Percentiles rank a stretch among this genome's conserved stretches.
Evolutionary conservation across 1,140 invertebrate genomes (phyloP).

Genomic region (Papilio polyxenes): DNA sequence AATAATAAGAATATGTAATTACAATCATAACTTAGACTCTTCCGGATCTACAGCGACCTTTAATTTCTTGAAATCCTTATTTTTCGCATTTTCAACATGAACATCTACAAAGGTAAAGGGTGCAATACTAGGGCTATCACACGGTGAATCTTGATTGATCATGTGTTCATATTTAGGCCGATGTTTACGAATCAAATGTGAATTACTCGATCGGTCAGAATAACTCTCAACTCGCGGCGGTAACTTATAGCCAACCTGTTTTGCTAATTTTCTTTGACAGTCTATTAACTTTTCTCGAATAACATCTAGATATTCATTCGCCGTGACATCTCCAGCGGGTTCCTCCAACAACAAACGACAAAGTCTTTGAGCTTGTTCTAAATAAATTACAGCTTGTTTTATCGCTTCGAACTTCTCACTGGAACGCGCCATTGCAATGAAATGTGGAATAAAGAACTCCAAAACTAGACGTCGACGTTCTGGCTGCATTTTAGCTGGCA

Average conservation of each 20-base stretch:
- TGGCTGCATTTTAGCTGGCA: slow-evolving; percentile 76
- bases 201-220: slow-evolving; percentile 48
- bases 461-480: slow-evolving; percentile 82
- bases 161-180: slow-evolving; percentile 66
- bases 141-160: slow-evolving; percentile 63
- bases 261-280: slow-evolving; percentile 70
- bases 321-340: slow-evolving; percentile 74
- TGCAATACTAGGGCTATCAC: slow-evolving; percentile 53
- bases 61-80: slow-evolving; percentile 49
- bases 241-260: slow-evolving; percentile 66
- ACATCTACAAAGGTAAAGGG: slow-evolving; percentile 71
- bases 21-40: slow-evolving; percentile 68
- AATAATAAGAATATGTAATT: background rate
- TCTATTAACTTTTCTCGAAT: slow-evolving; percentile 76
- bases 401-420: slow-evolving; percentile 82
- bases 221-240: slow-evolving; percentile 58
- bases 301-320: slow-evolving; percentile 77
- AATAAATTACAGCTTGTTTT: slow-evolving; percentile 83
- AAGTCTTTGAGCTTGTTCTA: slow-evolving; percentile 86
- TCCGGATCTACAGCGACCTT: slow-evolving; percentile 54
- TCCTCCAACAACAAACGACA: slow-evolving; percentile 83
- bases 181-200: slow-evolving; percentile 57
- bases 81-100: slow-evolving; percentile 52
- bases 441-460: slow-evolving; percentile 86
- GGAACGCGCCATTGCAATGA: slow-evolving; percentile 84